Evolutionary conservation across 1,140 invertebrate species (phyloP).

Genomic region (Drosophila bifasciata): DNA sequence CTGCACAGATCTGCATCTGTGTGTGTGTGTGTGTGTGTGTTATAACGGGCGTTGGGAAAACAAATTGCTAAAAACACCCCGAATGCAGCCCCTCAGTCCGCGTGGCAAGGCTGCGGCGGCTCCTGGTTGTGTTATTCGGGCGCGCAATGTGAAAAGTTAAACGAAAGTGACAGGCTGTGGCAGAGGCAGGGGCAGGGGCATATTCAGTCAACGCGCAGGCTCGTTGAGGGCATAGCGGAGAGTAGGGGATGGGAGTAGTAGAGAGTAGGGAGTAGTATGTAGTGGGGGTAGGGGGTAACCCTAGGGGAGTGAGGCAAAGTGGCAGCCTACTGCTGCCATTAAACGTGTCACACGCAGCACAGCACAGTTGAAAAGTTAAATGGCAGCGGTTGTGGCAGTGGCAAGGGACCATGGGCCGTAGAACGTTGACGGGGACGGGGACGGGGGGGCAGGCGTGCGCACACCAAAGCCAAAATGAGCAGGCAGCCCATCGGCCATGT

Average conservation of each 20-base stretch:
- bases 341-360: constrained; percentile 77
- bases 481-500: constrained; percentile 71
- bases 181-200: constrained; percentile 9
- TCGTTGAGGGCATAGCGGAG: constrained; percentile 30
- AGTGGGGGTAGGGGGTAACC: neutral
- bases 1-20: no score
- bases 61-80: constrained; percentile 79
- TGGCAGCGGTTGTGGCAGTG: constrained; percentile 59
- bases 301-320: no score
- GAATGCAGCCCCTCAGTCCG: constrained; percentile 13
- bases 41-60: constrained; percentile 79
- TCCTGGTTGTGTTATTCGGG: constrained; percentile 53
- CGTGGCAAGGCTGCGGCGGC: constrained; percentile 21
- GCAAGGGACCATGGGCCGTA: constrained; percentile 6
- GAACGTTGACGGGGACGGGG: no score
- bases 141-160: constrained; percentile 74
- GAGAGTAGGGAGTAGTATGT: constrained; percentile 6
- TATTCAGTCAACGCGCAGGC: constrained; percentile 18
- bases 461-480: constrained; percentile 57
- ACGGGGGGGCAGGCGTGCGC: neutral
- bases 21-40: constrained; percentile 45
- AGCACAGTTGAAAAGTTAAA: constrained; percentile 76
- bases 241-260: constrained; percentile 14
- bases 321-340: constrained; percentile 47
- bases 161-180: constrained; percentile 77